Conservation (phyloP, 2,113 vertebrate genomes). For the Vulpes ferrilata region DNA sequence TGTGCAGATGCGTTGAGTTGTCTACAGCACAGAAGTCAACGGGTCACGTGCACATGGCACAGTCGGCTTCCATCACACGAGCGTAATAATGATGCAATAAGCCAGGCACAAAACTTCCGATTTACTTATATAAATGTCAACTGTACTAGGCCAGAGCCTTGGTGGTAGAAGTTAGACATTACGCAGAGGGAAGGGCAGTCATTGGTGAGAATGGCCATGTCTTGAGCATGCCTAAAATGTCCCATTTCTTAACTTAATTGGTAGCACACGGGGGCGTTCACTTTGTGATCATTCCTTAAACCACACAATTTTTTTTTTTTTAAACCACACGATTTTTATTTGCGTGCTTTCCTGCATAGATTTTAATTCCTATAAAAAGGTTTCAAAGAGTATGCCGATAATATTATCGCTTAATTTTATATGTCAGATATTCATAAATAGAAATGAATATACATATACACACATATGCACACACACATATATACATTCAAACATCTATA, state of each 20-base stretch:
- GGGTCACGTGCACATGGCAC: too few species aligned
- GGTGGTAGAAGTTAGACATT: not conserved
- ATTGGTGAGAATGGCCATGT: rapidly evolving
- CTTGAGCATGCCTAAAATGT: not conserved
- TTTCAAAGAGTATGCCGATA: not conserved
- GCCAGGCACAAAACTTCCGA: not conserved
- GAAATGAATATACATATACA: not conserved
- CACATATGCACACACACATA: not conserved
- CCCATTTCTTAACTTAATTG: not conserved
- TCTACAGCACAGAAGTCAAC: not conserved
- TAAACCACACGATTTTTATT: not conserved
- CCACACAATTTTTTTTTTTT: too few species aligned
- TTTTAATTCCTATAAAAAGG: not conserved
- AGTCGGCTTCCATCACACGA: too few species aligned
- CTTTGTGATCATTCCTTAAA: not conserved
- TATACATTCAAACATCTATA: not conserved
- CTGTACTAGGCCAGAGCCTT: too few species aligned
- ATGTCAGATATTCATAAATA: not conserved
- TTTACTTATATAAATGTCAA: not conserved
- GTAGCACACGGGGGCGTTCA: not conserved
- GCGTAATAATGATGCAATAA: not conserved
- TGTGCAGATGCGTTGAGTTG: not conserved
- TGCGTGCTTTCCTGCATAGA: not conserved
- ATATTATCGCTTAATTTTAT: not conserved
- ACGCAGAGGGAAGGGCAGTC: rapidly evolving